Conservation (phyloP, 1,140 invertebrate species). For the Habropoda laboriosa region DNA sequence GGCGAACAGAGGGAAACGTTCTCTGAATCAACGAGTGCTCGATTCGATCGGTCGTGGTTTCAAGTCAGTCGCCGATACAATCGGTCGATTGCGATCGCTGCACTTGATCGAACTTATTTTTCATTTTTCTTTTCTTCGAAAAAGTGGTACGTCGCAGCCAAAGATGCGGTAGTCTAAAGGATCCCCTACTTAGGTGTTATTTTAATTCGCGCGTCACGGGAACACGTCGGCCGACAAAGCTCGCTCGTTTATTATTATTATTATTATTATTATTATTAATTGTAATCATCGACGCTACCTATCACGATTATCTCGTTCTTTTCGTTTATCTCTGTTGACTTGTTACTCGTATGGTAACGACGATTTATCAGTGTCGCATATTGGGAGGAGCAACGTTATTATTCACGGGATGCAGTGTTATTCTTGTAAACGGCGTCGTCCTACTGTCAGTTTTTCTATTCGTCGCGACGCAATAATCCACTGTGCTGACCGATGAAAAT, state of each 20-base stretch:
- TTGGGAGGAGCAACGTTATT: conserved; percentile 16
- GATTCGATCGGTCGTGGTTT: conserved; percentile 41
- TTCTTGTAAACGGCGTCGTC: conserved; percentile 10
- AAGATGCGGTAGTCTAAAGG: conserved; percentile 36
- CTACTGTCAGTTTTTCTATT: conserved; percentile 19
- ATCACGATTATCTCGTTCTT: conserved; percentile 25
- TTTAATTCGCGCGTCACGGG: conserved; percentile 36
- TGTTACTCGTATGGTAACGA: conserved; percentile 31
- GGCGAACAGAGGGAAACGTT: conserved; percentile 2
- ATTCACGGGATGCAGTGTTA: conserved; percentile 45
- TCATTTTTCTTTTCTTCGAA: conserved; percentile 15
- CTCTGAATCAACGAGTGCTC: background rate
- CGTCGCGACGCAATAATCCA: conserved; percentile 34
- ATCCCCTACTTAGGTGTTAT: conserved; percentile 40
- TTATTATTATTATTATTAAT: conserved; percentile 25
- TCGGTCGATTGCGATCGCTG: conserved; percentile 37
- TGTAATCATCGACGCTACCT: conserved; percentile 8
- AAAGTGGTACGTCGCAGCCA: conserved; percentile 45
- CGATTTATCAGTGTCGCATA: conserved; percentile 43
- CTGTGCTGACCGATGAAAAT: conserved; percentile 28
- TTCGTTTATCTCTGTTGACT: conserved; percentile 47
- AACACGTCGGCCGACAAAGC: conserved; percentile 30
- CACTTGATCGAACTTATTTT: background rate
- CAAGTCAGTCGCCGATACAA: conserved; percentile 48
- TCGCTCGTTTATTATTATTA: conserved; percentile 42